phyloP scores from a whole-genome alignment of 1,140 invertebrate species.

The Drosophila murphyi region DNA sequence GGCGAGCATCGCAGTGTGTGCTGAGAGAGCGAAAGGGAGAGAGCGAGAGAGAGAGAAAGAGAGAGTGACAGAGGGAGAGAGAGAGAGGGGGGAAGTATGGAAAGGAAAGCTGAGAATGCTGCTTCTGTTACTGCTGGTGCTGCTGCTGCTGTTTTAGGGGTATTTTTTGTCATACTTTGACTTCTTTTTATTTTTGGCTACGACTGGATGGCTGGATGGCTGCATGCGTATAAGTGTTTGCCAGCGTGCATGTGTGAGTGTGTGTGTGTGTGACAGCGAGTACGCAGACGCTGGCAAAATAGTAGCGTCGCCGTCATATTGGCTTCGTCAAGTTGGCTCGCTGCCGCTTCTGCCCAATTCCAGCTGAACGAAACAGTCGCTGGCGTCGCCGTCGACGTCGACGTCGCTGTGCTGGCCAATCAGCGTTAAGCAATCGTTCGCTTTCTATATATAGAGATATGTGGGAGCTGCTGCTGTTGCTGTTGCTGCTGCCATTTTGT shows the following conservation, averaged over 20 bases:
- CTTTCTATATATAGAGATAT: slow-evolving; percentile 55
- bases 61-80: slow-evolving; percentile 1
- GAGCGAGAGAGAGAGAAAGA: neutral
- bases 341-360: slow-evolving; percentile 61
- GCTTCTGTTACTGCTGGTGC: neutral
- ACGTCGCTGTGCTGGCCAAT: slow-evolving; percentile 46
- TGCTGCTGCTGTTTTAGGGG: neutral
- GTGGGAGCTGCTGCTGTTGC: neutral
- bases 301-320: slow-evolving; percentile 54
- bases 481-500: slow-evolving; percentile 66
- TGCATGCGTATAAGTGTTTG: neutral
- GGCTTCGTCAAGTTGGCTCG: slow-evolving; percentile 74
- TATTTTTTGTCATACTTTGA: neutral
- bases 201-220: slow-evolving; percentile 21
- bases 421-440: neutral
- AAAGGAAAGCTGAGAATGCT: neutral
- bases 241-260: neutral
- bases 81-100: neutral
- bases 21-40: neutral
- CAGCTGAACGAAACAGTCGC: slow-evolving; percentile 73
- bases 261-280: neutral
- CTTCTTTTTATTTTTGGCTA: slow-evolving; percentile 10
- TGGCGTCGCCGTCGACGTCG: slow-evolving; percentile 50
- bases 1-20: slow-evolving; percentile 64
- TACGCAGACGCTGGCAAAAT: slow-evolving; percentile 59